Base-by-base conservation (phyloP, 2,888 invertebrate species). In the Tromatobia lineatoria region DNA sequence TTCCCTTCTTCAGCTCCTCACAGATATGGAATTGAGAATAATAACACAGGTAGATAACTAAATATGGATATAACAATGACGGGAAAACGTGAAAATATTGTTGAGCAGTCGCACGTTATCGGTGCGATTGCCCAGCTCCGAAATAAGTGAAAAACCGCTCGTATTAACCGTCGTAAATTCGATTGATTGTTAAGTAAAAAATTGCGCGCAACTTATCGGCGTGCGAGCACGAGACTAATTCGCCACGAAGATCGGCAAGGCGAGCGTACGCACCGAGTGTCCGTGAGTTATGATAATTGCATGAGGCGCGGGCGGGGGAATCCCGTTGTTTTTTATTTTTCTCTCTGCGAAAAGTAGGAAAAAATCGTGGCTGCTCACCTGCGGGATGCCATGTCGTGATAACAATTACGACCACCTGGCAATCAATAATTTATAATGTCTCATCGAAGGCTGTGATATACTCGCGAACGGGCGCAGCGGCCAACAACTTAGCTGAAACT, bases 301-400 rank as follows among this genome's bases (percentile, higher is more conserved):
- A 85, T 80, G 83, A 74, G 76, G 67, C 73, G 73, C 78, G 77
- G 77, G 69, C 42, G 57, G 29, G 67, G 52, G 45, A 70, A 38
- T 67, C 66, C 76, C 76, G 29, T 50, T 59, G 18, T 81, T 76
- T 82, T 82, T 61, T 83, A 66, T 64, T 79, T 82, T 78, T 64
- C 59, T 82, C 75, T 64, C 59, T 67, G 29, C 29, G 29, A 29
- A 2, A 29, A 29, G 29, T 38, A 64, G 67, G 82, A 86, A 85
- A 79, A 73, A 90, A 89, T 88, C 86, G 86, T 88, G 88, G 87
- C 93, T 93, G 87, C 93, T 93, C 89, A 93, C 93, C 93, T 93
- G 91, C 93, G 93, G 86, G 93, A 93, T 93, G 93, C 93, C 93
- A 93, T 93, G 89, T 91, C 91, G 92, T 88, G 88, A 89, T 89